Percentiles rank a stretch among this genome's conserved stretches.
These are phyloP conservation scores for Melipona bicolor DNA, from an alignment of 2,888 invertebrate genomes.

Conservation along the genomic window DNA sequence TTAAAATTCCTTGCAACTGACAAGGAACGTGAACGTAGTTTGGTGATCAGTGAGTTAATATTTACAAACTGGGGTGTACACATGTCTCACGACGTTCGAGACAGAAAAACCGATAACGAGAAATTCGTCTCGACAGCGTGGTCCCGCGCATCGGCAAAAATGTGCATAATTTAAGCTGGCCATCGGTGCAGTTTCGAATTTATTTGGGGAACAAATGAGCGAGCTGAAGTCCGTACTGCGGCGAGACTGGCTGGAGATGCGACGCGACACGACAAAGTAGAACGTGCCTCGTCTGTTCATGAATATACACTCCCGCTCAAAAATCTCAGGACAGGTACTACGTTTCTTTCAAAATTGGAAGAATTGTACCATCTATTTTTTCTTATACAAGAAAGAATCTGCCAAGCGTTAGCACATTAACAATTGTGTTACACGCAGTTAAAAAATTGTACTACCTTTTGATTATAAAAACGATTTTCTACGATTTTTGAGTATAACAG, in stretches of 20 bases:
- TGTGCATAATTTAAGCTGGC: slow-evolving; percentile 56
- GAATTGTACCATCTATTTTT: no score
- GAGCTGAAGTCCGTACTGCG: slow-evolving; percentile 57
- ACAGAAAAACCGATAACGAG: background rate
- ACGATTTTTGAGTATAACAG: no score
- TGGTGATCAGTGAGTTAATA: background rate
- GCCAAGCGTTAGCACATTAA: no score
- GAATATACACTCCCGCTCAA: background rate
- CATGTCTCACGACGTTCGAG: background rate
- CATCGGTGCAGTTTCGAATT: slow-evolving; percentile 51
- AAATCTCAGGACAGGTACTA: no score
- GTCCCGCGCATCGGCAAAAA: slow-evolving; percentile 45
- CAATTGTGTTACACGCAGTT: no score
- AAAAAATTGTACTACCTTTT: no score
- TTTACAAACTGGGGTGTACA: background rate
- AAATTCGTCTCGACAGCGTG: slow-evolving; percentile 23
- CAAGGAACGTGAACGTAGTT: no score
- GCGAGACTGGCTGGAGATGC: slow-evolving; percentile 40
- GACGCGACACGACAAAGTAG: slow-evolving; percentile 58
- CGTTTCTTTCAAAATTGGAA: no score
- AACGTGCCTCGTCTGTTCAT: slow-evolving; percentile 37
- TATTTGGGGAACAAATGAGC: slow-evolving; percentile 73
- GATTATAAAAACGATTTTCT: no score
- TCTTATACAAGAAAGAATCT: no score
- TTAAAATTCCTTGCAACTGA: no score